These are phyloP conservation scores for Cotesia glomerata DNA, from an alignment of 1,140 invertebrate genomes.

Conservation along the genomic window DNA sequence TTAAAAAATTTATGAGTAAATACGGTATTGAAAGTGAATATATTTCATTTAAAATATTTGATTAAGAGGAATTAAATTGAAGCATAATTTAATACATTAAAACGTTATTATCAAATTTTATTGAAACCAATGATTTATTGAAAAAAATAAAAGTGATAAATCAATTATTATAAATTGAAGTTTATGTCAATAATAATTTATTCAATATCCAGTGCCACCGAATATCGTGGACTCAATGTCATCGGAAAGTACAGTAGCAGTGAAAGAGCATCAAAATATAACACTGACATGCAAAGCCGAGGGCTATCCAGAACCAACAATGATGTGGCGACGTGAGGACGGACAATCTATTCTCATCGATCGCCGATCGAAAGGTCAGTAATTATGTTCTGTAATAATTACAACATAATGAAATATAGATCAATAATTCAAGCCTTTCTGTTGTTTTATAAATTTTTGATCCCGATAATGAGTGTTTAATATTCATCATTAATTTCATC, in stretches of 20 bases:
- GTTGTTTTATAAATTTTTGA: too few species aligned
- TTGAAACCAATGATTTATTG: not conserved
- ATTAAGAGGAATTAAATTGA: too few species aligned
- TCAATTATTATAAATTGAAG: not conserved
- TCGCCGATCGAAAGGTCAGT: constrained; percentile 79
- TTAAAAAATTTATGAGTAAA: too few species aligned
- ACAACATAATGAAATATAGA: too few species aligned
- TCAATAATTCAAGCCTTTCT: too few species aligned
- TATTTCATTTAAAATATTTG: too few species aligned
- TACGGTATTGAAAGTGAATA: too few species aligned
- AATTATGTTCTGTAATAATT: too few species aligned
- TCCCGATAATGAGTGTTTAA: too few species aligned
- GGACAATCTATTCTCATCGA: constrained; percentile 82
- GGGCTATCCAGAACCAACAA: constrained; percentile 85
- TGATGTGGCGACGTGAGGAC: constrained; percentile 91
- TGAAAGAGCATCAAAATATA: constrained; percentile 88
- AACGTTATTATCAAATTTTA: too few species aligned
- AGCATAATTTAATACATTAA: too few species aligned
- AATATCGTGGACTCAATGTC: constrained; percentile 86
- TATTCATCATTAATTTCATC: too few species aligned
- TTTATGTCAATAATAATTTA: not conserved
- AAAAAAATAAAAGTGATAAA: not conserved
- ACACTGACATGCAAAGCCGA: constrained; percentile 87
- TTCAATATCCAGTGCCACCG: constrained; percentile 76
- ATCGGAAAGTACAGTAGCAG: constrained; percentile 85